phyloP scores from a whole-genome alignment of 1,140 invertebrate species.

The Pteromalus puparum region DNA sequence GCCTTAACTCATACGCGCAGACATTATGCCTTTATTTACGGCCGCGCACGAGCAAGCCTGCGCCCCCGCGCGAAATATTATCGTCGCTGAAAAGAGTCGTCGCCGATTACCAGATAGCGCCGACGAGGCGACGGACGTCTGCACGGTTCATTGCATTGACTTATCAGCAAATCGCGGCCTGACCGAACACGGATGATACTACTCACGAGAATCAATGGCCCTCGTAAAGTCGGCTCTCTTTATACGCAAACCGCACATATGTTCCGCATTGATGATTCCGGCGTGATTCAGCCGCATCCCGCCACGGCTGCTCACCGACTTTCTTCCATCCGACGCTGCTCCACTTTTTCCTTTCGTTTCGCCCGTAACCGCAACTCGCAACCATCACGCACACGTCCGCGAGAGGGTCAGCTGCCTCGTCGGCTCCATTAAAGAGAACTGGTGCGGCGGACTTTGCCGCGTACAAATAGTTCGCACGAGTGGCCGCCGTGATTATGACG shows the following conservation, averaged over 20 bases:
- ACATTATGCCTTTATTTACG: constrained; percentile 48
- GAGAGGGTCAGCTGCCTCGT: no score
- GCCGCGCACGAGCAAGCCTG: neutral
- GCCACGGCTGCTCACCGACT: no score
- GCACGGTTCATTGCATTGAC: no score
- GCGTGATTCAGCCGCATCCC: neutral
- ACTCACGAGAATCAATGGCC: neutral
- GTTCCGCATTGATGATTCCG: neutral
- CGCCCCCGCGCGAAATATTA: constrained; percentile 32
- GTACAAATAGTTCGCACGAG: neutral
- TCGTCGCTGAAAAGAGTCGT: neutral
- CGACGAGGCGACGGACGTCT: no score
- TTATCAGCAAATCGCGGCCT: neutral
- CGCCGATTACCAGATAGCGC: no score
- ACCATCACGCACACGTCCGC: no score
- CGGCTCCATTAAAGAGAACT: neutral
- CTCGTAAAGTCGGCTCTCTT: neutral
- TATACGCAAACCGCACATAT: neutral
- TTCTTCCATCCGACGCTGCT: neutral
- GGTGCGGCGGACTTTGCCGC: no score
- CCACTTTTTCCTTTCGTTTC: neutral
- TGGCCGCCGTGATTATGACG: neutral
- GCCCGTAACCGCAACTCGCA: neutral
- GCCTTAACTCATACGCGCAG: constrained; percentile 49
- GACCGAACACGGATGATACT: constrained; percentile 32